These are phyloP conservation scores for Pinctada fucata DNA, from an alignment of 2,888 invertebrate species.

Conservation along the genomic window DNA sequence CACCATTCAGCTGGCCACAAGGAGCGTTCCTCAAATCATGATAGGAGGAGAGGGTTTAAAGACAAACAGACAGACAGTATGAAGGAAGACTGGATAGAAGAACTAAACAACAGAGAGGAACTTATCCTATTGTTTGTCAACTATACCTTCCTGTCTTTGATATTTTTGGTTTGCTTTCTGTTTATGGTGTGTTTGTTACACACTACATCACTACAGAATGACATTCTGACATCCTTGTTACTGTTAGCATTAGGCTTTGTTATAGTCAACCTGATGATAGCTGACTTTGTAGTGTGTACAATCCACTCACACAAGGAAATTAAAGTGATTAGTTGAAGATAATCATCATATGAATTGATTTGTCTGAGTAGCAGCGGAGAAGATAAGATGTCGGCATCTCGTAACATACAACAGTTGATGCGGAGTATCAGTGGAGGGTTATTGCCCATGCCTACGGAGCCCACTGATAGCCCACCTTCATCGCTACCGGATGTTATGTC, in stretches of 20 bases:
- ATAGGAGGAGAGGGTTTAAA: too few species aligned
- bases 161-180: conserved; percentile 63
- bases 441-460: conserved; percentile 17
- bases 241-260: conserved; percentile 71
- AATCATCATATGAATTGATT: too few species aligned
- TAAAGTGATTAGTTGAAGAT: conserved; percentile 50
- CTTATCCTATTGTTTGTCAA: conserved; percentile 72
- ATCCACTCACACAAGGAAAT: conserved; percentile 69
- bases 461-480: neutral
- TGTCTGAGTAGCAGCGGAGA: neutral
- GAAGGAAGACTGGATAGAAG: conserved; percentile 67
- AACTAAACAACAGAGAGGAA: conserved; percentile 68
- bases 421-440: conserved; percentile 33
- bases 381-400: conserved; percentile 23
- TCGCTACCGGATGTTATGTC: conserved; percentile 33
- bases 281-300: conserved; percentile 71
- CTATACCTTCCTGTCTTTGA: conserved; percentile 72
- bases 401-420: conserved; percentile 31
- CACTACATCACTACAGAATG: conserved; percentile 57
- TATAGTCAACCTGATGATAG: conserved; percentile 69
- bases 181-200: conserved; percentile 64
- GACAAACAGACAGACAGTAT: conserved; percentile 29
- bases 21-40: too few species aligned
- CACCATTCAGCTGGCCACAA: too few species aligned
- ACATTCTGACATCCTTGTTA: conserved; percentile 58